These are phyloP conservation scores for Abrostola triplasia DNA, from an alignment of 2,888 invertebrate genomes.

Conservation along the genomic window DNA sequence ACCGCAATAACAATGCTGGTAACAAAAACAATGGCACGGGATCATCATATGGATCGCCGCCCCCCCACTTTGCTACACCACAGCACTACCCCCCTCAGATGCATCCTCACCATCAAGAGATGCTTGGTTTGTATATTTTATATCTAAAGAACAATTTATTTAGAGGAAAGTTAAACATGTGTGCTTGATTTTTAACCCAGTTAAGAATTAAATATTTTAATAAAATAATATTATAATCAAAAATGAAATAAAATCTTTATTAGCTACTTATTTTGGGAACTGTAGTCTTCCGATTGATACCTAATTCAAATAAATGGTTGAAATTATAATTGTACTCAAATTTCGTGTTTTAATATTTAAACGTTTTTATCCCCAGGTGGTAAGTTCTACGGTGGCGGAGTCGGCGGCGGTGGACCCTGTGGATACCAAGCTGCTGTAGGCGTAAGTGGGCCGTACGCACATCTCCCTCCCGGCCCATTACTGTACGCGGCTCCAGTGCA, in stretches of 20 bases:
- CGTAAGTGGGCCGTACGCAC: conserved; percentile 89
- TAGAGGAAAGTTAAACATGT: not conserved
- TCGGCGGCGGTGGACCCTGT: conserved; percentile 88
- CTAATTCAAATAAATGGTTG: too few species aligned
- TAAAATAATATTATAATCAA: too few species aligned
- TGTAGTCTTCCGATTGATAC: too few species aligned
- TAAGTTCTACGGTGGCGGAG: conserved; percentile 92
- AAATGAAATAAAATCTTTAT: too few species aligned
- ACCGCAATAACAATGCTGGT: conserved; percentile 76
- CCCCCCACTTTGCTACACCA: conserved; percentile 83
- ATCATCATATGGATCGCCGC: conserved; percentile 85
- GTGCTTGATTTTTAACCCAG: not conserved
- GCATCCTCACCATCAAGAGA: conserved; percentile 87
- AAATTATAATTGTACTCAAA: too few species aligned
- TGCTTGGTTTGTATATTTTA: conserved; percentile 74
- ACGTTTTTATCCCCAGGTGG: conserved; percentile 82
- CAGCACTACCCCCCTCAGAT: conserved; percentile 83
- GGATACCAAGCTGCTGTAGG: conserved; percentile 91
- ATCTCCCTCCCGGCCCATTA: conserved; percentile 87
- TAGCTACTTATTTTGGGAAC: too few species aligned
- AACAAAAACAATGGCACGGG: conserved; percentile 81
- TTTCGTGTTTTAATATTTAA: not conserved
- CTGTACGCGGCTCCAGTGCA: conserved; percentile 91
- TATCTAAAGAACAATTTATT: not conserved
- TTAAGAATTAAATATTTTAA: not conserved